A percentile compares a stretch with the other conserved stretches of the same genome.
Evolutionary conservation across 2,888 invertebrate species (phyloP).

Genomic region (Ochropleura plecta): DNA sequence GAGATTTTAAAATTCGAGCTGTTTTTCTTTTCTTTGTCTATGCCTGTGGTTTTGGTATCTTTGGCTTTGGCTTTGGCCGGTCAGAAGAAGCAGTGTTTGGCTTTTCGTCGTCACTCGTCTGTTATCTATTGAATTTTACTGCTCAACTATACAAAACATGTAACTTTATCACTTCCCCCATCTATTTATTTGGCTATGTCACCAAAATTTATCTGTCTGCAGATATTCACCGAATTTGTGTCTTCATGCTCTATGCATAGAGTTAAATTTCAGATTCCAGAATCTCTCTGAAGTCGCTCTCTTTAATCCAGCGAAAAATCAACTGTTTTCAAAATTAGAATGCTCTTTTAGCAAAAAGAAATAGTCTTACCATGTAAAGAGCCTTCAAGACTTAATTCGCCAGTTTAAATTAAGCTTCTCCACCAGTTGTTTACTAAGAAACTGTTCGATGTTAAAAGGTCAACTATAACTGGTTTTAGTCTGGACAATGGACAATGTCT

Average conservation of each 20-base stretch:
- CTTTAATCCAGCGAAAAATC: not conserved
- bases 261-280: not conserved
- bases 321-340: constrained; percentile 28
- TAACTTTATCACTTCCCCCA: not conserved
- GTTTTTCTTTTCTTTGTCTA: constrained; percentile 33
- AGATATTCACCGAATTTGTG: not conserved
- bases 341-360: not conserved
- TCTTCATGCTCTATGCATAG: not conserved
- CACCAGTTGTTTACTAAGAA: not conserved
- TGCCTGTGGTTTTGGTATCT: constrained; percentile 3
- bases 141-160: not conserved
- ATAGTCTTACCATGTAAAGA: constrained; percentile 43
- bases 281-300: not conserved
- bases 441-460: not conserved
- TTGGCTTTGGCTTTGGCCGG: not conserved
- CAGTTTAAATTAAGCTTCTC: constrained; percentile 19
- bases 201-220: not conserved
- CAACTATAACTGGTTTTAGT: constrained; percentile 8
- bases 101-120: not conserved
- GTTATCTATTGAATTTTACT: not conserved
- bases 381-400: constrained; percentile 26
- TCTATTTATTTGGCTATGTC: not conserved
- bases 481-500: constrained; percentile 50
- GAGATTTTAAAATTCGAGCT: constrained; percentile 13
- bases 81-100: not conserved